Evolutionary conservation across 2,888 invertebrate species (phyloP), one percentile per base, ranked within the genome.

Genomic region (Trilocha varians): DNA sequence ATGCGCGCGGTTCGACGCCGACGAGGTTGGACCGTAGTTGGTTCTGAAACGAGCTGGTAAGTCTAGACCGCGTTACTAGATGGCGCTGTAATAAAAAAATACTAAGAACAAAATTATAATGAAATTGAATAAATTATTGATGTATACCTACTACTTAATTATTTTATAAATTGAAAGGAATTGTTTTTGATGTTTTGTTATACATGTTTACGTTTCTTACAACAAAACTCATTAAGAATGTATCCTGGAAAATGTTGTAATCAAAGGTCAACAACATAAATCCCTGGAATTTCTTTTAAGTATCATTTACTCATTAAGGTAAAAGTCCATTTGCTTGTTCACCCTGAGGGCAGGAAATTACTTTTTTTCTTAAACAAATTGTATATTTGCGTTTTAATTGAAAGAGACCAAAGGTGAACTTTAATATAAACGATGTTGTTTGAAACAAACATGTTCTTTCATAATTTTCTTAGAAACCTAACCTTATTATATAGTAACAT

Each of bases 21-120:
- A 37, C 85, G 92, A 38, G 92, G 92, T 35, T 92, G 92, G 92
- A 92, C 92, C 3, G 92, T 93, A 38, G 89, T 92, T 44, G 93
- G 92, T 53, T 90, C 91, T 52, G 92, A 92, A 86, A 85, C 91
- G 61, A 89, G 91, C 11, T 25, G 25, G 92, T 91, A 76, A 87
- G 78, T 70, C 39, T 38, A 6, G 17, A 5, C 18, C 13, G 2
- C 13, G n/a, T 40, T 51, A 44, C 57, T 52, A 83, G 84, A 74
- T 78, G 84, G 53, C 78, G 67, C 59, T 76, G 38, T 47, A 16
- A 25, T 1, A 9, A 41, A 41, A 33, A 38, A 39, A 15, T 15
- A 17, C 8, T 11, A 25, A 25, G 25, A 2, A 25, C 2, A 3
- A 2, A 11, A 25, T 25, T 25, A 9, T 4, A n/a, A n/a, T n/a